Conservation (phyloP, 2,113 vertebrate species). For the Thymallus thymallus region DNA sequence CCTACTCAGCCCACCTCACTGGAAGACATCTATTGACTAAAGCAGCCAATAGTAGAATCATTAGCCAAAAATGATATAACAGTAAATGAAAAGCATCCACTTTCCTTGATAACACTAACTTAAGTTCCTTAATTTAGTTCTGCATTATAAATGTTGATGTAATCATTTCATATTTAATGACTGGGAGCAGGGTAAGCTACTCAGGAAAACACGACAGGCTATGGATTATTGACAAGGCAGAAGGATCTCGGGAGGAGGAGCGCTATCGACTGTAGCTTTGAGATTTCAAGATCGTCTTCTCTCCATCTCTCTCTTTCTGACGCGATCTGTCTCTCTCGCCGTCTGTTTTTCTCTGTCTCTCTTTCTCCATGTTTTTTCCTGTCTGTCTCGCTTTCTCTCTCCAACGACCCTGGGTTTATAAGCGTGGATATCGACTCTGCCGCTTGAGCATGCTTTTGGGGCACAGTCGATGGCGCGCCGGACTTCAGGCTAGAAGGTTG, state of each 20-base stretch:
- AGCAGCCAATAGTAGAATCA: too few species aligned
- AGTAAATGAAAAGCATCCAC: neutral
- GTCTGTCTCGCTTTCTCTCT: neutral
- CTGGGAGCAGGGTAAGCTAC: conserved; percentile 1
- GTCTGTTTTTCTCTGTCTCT: neutral
- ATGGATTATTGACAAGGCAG: conserved; percentile 29
- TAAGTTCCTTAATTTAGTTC: conserved; percentile 23
- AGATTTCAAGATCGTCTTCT: neutral
- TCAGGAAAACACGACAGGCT: conserved; percentile 5
- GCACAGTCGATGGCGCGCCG: too few species aligned
- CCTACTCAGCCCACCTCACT: too few species aligned
- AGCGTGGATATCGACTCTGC: too few species aligned
- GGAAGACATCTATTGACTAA: too few species aligned
- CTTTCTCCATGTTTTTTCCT: neutral
- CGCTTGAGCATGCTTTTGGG: too few species aligned
- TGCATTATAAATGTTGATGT: conserved; percentile 32
- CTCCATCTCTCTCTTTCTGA: conserved; percentile 3
- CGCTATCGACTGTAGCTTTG: too few species aligned
- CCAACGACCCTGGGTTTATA: too few species aligned
- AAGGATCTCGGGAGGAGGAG: conserved; percentile 1
- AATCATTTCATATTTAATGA: conserved; percentile 11
- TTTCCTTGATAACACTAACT: neutral
- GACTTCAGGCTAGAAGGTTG: too few species aligned
- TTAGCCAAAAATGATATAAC: too few species aligned
- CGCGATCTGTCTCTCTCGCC: neutral